phyloP scores from a whole-genome alignment of 2,888 invertebrate genomes.

The Philopedon plagiatum region DNA sequence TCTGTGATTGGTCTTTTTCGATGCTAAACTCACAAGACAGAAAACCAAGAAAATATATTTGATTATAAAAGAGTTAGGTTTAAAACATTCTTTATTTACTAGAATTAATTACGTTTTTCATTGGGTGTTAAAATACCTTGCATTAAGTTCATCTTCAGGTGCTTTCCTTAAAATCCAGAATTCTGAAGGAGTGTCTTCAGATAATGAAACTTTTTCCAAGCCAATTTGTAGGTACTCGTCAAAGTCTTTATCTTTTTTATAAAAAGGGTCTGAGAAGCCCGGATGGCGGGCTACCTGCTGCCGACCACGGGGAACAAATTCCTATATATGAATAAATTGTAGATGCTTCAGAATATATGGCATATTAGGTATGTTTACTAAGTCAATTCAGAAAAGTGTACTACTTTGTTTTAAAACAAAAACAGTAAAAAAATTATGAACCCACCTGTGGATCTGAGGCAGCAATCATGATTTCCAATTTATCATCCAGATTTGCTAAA shows the following conservation, averaged over 20 bases:
- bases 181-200: slow-evolving; percentile 72
- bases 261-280: slow-evolving; percentile 73
- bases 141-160: slow-evolving; percentile 25
- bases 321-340: slow-evolving; percentile 69
- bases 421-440: too few relatives aligned
- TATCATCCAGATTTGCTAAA: slow-evolving; percentile 86
- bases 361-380: slow-evolving; percentile 46
- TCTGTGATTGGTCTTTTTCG: slow-evolving; percentile 12
- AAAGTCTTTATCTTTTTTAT: slow-evolving; percentile 55
- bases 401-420: too few relatives aligned
- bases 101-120: too few relatives aligned
- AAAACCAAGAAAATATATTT: background rate
- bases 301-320: slow-evolving; percentile 91
- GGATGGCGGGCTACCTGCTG: slow-evolving; percentile 85
- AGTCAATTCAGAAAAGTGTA: too few relatives aligned
- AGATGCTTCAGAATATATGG: background rate
- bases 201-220: slow-evolving; percentile 83
- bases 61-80: too few relatives aligned
- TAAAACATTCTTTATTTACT: too few relatives aligned
- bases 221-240: slow-evolving; percentile 78
- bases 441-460: slow-evolving; percentile 90
- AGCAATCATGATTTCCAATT: slow-evolving; percentile 87
- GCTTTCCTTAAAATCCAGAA: slow-evolving; percentile 75
- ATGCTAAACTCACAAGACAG: slow-evolving; percentile 2
- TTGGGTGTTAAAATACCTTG: slow-evolving; percentile 10